These are phyloP conservation scores for Coccyzus lansbergi DNA, from an alignment of 2,797 vertebrate genomes.

Conservation along the genomic window DNA sequence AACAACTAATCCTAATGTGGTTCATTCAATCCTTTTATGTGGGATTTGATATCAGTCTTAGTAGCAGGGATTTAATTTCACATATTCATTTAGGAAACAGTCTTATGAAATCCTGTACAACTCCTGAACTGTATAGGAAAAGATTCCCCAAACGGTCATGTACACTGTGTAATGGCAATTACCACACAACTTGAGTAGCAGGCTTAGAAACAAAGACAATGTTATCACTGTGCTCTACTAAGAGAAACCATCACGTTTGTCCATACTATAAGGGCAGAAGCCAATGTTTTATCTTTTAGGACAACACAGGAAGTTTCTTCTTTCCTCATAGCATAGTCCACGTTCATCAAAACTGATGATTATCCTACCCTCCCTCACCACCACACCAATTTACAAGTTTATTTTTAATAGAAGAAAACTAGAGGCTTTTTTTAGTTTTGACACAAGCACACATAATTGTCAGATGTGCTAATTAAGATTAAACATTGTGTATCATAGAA, in stretches of 20 bases:
- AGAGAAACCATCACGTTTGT: neutral
- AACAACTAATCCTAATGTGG: neutral
- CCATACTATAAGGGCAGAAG: neutral
- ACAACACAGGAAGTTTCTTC: neutral
- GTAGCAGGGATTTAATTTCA: neutral
- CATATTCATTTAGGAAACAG: neutral
- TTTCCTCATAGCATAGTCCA: neutral
- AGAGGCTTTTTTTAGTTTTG: neutral
- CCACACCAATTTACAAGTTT: neutral
- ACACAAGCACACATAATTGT: neutral
- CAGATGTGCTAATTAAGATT: neutral
- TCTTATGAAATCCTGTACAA: neutral
- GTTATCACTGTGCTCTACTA: neutral
- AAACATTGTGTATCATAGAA: neutral
- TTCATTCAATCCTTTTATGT: neutral
- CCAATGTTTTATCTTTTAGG: neutral
- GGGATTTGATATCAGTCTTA: neutral
- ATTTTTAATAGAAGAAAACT: neutral
- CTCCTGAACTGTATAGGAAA: neutral
- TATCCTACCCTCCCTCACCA: neutral
- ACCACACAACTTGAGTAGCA: neutral
- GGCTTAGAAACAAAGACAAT: neutral
- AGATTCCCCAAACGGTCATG: neutral
- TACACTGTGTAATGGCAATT: neutral
- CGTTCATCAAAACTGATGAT: neutral